A percentile compares a stretch with the other conserved stretches of the same genome.
Conservation (phyloP, 2,113 vertebrate species). For the Misgurnus mizolepis region DNA sequence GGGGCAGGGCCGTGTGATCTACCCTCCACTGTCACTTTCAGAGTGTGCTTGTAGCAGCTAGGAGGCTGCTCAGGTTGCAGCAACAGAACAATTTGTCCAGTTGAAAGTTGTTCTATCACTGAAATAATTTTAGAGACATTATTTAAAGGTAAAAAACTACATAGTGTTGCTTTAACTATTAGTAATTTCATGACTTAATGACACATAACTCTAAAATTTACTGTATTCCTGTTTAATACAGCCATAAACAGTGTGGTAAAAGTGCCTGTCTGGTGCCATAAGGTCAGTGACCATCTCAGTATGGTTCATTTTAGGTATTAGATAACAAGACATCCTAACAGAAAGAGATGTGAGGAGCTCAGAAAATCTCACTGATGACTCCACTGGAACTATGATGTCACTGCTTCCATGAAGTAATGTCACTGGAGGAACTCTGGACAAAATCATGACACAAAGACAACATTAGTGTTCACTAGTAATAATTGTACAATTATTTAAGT, state of each 20-base stretch:
- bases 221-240: slow-evolving; percentile 70
- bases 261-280: slow-evolving; percentile 68
- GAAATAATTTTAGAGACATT: too few species aligned
- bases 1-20: too few species aligned
- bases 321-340: slow-evolving; percentile 64
- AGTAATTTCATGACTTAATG: too few species aligned
- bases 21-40: too few species aligned
- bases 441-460: slow-evolving; percentile 4
- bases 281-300: slow-evolving; percentile 70
- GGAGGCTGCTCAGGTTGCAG: too few species aligned
- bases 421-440: slow-evolving; percentile 68
- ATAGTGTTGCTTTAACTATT: too few species aligned
- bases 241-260: slow-evolving; percentile 68
- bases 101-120: too few species aligned
- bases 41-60: too few species aligned
- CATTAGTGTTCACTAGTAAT: background rate
- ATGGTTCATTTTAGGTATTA: slow-evolving; percentile 69
- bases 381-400: slow-evolving; percentile 68
- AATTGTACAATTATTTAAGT: background rate
- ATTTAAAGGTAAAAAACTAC: too few species aligned
- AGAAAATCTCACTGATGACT: slow-evolving; percentile 67
- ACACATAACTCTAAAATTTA: slow-evolving; percentile 40
- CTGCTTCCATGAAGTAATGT: slow-evolving; percentile 70
- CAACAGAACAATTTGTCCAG: too few species aligned
- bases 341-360: slow-evolving; percentile 66